Evolutionary conservation across 2,113 vertebrate genomes (phyloP), one percentile per base, ranked within the genome.

Genomic region (Ellobius talpinus): DNA sequence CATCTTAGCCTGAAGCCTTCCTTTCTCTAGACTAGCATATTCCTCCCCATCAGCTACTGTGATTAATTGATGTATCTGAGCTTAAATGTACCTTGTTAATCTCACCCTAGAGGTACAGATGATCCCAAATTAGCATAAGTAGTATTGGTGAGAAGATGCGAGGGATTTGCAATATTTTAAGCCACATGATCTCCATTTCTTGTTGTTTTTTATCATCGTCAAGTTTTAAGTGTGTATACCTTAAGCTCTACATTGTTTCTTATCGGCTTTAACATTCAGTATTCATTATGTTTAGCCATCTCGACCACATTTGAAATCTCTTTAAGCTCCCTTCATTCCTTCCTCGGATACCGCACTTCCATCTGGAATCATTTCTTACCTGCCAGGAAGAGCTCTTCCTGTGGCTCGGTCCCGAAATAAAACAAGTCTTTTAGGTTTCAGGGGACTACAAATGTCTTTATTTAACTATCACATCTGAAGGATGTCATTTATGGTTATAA

Each of bases 191-290:
- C 74, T 66, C 24, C 11, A 45, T 42, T 76, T 19, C 52, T 93
- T 89, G 74, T 66, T 76, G 23, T 70, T 45, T 14, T 16, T 14
- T 42, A 45, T 52, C 47, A 5, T n/a, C 9, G 5, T 11, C 23
- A 23, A 4, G 23, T 87, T 96, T 92, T 77, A 93, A 87, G 86
- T 73, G 70, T 65, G 52, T 36, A 63, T 77, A 52, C 66, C 89
- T 89, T 70, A 90, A 89, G 84, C 26, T 16, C 61, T 78, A 63
- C 33, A 39, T 23, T 73, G 61, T 47, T 31, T 65, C 2, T 55
- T 85, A 65, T 85, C 82, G 31, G 63, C 47, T 85, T 58, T 39
- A 74, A 74, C 45, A 31, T 9, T 93, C 36, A 45, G 4, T 42
- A 45, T 81, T 68, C 68, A 61, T 79, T 91, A 61, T 26, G 31